Conservation (phyloP, 2,797 vertebrate species). For the Lagodon rhomboides region DNA sequence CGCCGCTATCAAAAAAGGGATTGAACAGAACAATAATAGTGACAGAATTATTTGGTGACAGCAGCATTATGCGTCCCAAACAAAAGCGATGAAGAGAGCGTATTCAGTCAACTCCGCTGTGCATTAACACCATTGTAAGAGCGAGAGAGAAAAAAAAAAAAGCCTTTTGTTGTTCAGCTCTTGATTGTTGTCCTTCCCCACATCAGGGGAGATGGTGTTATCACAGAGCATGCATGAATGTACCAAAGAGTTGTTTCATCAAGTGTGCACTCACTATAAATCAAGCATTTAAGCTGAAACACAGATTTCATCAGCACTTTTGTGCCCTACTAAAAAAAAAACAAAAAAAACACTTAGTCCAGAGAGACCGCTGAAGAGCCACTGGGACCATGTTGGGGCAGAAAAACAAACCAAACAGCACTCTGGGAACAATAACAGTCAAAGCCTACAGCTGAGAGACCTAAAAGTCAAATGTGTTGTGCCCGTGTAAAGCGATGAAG, state of each 20-base stretch:
- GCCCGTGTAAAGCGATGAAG: constrained; percentile 7
- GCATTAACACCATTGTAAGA: constrained; percentile 48
- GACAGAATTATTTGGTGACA: constrained; percentile 50
- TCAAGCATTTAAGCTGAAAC: constrained; percentile 9
- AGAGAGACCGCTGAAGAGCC: constrained; percentile 15
- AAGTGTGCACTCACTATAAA: constrained; percentile 23
- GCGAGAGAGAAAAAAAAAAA: neutral
- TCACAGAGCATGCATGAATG: constrained; percentile 26
- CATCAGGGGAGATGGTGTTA: constrained; percentile 51
- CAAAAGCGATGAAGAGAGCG: constrained; percentile 63
- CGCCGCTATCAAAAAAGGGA: constrained; percentile 46
- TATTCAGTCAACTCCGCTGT: constrained; percentile 54
- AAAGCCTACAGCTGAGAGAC: neutral
- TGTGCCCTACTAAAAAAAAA: neutral
- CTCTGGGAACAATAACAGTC: constrained; percentile 7
- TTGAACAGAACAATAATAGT: constrained; percentile 53
- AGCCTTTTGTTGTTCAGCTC: constrained; percentile 57
- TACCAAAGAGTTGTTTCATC: constrained; percentile 31
- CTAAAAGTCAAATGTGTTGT: constrained; percentile 3
- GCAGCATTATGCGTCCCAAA: constrained; percentile 62
- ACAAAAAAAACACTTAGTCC: neutral
- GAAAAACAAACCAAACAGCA: constrained; percentile 30
- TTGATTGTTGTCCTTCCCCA: constrained; percentile 60
- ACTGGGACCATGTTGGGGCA: neutral
- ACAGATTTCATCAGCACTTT: constrained; percentile 32